phyloP scores from a whole-genome alignment of 2,797 vertebrate species.

The Intellagama lesueurii region DNA sequence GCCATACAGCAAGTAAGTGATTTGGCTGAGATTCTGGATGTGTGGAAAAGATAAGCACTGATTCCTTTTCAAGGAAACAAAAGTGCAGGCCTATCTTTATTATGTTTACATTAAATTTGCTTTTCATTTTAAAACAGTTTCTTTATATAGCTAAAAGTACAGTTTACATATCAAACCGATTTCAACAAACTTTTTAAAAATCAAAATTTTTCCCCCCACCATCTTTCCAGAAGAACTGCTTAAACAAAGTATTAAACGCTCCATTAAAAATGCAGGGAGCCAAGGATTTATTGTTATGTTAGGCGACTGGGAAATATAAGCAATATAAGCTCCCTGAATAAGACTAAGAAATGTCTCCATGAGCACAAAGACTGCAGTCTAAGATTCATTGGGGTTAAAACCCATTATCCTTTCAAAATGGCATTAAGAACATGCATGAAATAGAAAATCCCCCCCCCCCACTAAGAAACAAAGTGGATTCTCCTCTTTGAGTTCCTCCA shows the following conservation, averaged over 20 bases:
- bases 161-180: not conserved
- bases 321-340: constrained; percentile 55
- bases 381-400: constrained; percentile 75
- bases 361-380: constrained; percentile 57
- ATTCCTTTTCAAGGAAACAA: not conserved
- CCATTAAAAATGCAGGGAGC: not conserved
- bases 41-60: not conserved
- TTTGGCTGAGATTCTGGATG: not conserved
- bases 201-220: not conserved
- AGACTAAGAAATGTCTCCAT: constrained; percentile 43
- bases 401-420: constrained; percentile 70
- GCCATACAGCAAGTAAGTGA: not conserved
- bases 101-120: not conserved
- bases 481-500: constrained; percentile 65
- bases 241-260: not conserved
- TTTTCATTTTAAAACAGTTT: not conserved
- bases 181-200: not conserved
- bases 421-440: constrained; percentile 67
- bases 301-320: constrained; percentile 40
- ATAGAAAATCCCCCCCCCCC: constrained; percentile 49
- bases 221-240: too few relatives aligned
- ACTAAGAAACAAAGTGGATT: constrained; percentile 67
- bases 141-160: not conserved
- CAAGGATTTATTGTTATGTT: not conserved
- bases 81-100: not conserved